Evolutionary conservation across 2,888 invertebrate species (phyloP).

Genomic region (Nipponacmea schrenckii): DNA sequence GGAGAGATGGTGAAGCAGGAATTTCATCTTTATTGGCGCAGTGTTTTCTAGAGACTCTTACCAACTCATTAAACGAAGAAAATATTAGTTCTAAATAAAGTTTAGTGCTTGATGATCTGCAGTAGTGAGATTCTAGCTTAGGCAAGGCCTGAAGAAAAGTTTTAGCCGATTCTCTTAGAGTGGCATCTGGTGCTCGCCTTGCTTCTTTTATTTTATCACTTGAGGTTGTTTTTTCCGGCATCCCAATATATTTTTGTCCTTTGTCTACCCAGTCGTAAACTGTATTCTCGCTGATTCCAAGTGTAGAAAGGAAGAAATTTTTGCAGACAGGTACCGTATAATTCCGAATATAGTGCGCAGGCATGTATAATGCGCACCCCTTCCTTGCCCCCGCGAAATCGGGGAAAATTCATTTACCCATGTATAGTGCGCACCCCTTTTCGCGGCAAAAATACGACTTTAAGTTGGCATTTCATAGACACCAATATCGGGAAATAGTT

Average conservation of each 20-base stretch:
- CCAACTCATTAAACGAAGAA: not conserved
- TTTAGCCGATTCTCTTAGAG: not conserved
- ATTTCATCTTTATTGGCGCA: not conserved
- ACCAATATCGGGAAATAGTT: too few species aligned
- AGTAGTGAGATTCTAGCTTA: constrained; percentile 10
- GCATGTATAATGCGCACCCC: too few species aligned
- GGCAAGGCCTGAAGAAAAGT: constrained; percentile 7
- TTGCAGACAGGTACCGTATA: constrained; percentile 8
- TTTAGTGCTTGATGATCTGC: not conserved
- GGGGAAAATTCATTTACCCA: too few species aligned
- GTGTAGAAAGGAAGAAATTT: constrained; percentile 3
- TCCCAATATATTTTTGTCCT: not conserved
- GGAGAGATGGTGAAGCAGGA: not conserved
- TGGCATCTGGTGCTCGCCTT: not conserved
- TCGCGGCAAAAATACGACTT: too few species aligned
- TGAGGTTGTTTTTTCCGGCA: not conserved
- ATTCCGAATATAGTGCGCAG: too few species aligned
- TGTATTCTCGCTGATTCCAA: not conserved
- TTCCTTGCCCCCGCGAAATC: too few species aligned
- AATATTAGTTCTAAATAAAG: constrained; percentile 1
- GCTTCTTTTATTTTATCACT: not conserved
- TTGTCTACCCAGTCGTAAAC: not conserved
- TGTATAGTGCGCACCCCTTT: too few species aligned
- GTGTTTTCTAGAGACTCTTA: not conserved
- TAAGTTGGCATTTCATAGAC: too few species aligned